These are phyloP conservation scores for Danio jaintianensis DNA, from an alignment of 2,797 vertebrate species.

Conservation along the genomic window DNA sequence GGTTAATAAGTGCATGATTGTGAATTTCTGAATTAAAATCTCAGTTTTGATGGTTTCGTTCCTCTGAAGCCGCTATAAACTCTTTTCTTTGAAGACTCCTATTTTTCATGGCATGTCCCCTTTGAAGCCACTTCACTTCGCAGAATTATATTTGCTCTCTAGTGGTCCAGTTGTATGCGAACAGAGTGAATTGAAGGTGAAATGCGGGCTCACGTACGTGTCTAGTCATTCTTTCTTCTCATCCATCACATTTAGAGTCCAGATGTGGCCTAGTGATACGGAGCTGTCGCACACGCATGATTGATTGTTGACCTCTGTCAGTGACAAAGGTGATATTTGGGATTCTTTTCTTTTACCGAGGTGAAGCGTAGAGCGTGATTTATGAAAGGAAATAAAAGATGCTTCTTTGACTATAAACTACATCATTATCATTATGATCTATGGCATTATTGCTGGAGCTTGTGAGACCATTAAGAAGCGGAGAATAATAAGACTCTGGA, in stretches of 20 bases:
- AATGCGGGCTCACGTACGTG: constrained; percentile 70
- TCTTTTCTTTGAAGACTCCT: background rate
- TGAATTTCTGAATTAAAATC: background rate
- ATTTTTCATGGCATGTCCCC: background rate
- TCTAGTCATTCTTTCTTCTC: constrained; percentile 51
- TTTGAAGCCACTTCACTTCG: constrained; percentile 3
- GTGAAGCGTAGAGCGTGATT: constrained; percentile 17
- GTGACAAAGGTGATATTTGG: constrained; percentile 6
- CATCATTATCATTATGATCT: background rate
- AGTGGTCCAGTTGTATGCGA: background rate
- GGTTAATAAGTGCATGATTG: background rate
- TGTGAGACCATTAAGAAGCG: background rate
- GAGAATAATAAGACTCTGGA: background rate
- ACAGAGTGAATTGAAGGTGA: constrained; percentile 39
- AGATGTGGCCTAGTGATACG: constrained; percentile 27
- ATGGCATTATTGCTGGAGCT: background rate
- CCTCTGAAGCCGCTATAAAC: no score
- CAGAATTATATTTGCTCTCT: background rate
- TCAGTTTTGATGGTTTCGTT: background rate
- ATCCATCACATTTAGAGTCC: constrained; percentile 45
- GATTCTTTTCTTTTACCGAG: constrained; percentile 10
- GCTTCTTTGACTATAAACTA: constrained; percentile 11
- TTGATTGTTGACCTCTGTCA: constrained; percentile 43
- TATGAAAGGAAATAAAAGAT: constrained; percentile 14
- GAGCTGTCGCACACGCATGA: background rate